Evolutionary conservation across 1,140 invertebrate genomes (phyloP), one percentile per base, ranked within the genome.

Genomic region (Apis mellifera): DNA sequence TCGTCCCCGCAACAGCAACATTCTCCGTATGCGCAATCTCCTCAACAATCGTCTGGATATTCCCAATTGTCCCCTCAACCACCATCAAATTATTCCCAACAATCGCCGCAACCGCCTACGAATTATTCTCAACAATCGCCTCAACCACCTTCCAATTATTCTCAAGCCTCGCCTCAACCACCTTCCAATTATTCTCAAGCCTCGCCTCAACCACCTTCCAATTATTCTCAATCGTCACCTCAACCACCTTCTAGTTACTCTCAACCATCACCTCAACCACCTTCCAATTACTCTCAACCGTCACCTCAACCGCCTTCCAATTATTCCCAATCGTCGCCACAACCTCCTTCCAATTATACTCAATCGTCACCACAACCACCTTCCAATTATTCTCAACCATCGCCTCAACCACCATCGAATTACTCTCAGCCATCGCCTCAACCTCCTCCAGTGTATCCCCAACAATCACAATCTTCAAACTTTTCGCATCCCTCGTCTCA

Each of bases 351-450:
- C 23, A 91, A 82, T 79, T 93, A 91, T 79, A 90, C 91, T 17
- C 92, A 93, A 21, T 82, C 89, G 15, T 92, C 91, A 4, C 87
- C 90, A 8, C 90, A 92, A 57, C 87, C 89, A 21, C 79, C 84
- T 60, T n/a, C 75, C 9, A 66, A 64, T 48, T 87, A 84, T 55
- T 90, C 89, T 9, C 92, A 93, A 68, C 83, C 90, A 12, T 88
- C 86, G 0, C 83, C 83, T 0, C 92, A 92, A 15, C 83, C 89
- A 5, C 90, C 90, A 13, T 80, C 90, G n/a, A 92, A 87, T 78
- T 92, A 91, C 66, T 91, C 90, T 42, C 92, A 93, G 26, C 83
- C 89, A 23, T 92, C 91, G 5, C 88, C 91, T 13, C 90, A 92
- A 71, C 87, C 89, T 7, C 90, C 89, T 13, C 55, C 81, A 1